Conservation (phyloP, 2,797 vertebrate genomes). For the Threskiornis aethiopicus region DNA sequence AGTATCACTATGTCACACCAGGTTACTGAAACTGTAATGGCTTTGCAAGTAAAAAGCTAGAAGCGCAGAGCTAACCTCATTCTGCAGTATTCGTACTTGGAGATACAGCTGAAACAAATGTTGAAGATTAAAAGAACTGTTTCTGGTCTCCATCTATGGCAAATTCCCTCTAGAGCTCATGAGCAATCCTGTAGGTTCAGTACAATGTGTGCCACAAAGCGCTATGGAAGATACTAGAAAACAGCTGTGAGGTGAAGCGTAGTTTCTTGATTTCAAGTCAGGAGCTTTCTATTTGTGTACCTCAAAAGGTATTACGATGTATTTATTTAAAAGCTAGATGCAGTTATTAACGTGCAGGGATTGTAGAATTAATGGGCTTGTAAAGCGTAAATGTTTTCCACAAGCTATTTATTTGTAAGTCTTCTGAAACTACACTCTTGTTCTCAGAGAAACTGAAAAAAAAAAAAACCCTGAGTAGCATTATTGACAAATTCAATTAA, state of each 20-base stretch:
- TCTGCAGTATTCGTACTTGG: background rate
- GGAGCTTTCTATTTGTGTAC: background rate
- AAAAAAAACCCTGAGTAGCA: background rate
- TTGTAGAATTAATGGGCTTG: background rate
- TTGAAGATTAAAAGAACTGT: background rate
- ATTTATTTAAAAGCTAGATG: background rate
- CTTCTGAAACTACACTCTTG: background rate
- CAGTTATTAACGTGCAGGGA: background rate
- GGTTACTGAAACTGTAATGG: background rate
- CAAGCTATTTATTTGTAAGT: background rate
- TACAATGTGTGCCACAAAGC: background rate
- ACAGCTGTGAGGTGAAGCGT: background rate
- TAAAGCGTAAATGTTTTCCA: background rate
- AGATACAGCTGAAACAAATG: background rate
- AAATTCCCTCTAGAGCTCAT: background rate
- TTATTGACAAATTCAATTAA: background rate
- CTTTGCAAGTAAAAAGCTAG: background rate
- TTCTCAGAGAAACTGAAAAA: background rate
- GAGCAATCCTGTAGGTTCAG: background rate
- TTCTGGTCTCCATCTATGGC: background rate
- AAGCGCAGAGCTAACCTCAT: background rate
- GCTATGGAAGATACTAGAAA: background rate
- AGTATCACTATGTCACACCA: accelerated
- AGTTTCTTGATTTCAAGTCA: background rate
- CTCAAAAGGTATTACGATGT: background rate